Conservation (phyloP, 2,888 invertebrate species). For the Ametastegia equiseti region DNA sequence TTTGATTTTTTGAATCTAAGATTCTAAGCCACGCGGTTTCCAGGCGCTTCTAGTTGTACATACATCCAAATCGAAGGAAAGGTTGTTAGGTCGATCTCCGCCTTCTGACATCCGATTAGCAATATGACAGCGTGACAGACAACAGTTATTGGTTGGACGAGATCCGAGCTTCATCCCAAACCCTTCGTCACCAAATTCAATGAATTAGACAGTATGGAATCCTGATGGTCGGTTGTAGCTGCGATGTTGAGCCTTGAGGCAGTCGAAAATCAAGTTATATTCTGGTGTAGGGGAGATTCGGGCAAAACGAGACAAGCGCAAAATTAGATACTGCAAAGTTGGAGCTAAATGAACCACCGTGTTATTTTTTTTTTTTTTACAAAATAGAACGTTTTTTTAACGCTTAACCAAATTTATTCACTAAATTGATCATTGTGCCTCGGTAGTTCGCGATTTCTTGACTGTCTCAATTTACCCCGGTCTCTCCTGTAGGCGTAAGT, state of each 20-base stretch:
- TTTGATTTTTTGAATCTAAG: too few relatives aligned
- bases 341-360: too few relatives aligned
- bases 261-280: not conserved
- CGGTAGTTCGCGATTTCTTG: too few relatives aligned
- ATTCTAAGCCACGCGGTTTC: too few relatives aligned
- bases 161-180: not conserved
- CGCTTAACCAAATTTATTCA: too few relatives aligned
- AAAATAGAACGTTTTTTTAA: too few relatives aligned
- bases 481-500: too few relatives aligned
- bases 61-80: conserved; percentile 4
- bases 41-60: not conserved
- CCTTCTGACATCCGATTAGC: not conserved
- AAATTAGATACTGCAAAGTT: too few relatives aligned
- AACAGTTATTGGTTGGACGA: not conserved
- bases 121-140: not conserved
- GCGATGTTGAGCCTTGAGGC: not conserved
- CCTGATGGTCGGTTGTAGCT: not conserved
- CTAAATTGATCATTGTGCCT: too few relatives aligned
- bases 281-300: not conserved
- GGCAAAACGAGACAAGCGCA: too few relatives aligned
- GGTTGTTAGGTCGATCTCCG: conserved; percentile 32
- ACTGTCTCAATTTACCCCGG: too few relatives aligned
- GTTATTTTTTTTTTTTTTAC: too few relatives aligned
- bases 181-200: not conserved
- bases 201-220: not conserved